Base-by-base conservation (phyloP, 2,797 vertebrate genomes). In the Platalea minor region DNA sequence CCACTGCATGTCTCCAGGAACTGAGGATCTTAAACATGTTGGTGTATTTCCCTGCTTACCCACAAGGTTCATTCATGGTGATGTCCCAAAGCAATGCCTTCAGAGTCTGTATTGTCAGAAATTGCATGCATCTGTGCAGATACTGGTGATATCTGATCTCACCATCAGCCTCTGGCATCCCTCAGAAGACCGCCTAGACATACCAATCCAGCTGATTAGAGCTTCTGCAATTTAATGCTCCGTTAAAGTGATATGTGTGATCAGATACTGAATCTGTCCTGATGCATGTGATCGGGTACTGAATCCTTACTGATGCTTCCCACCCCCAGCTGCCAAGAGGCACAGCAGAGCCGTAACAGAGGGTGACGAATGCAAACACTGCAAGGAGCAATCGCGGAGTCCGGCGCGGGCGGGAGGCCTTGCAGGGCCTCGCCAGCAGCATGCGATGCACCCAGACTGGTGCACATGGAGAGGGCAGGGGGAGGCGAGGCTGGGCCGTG, bases 371-470 rank as follows among this genome's bases (percentile, higher is more conserved):
- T 31, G 18, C 48, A 37, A 56, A 46, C 54, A 5, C 26, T 13
- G 33, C 76, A n/a, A 26, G 54, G 53, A 60, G 70, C 2, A 0
- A n/a, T 8, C 1, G 3, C 26, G 5, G 53, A 53, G 75, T 2
- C 51, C 2, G 1, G 19, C 2, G 4, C 8, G 1, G 1, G 13
- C 0, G 1, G 17, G 37, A 39, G 23, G 56, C 53, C 17, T 28
- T 31, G 7, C 53, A 8, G 48, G 24, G 9, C 24, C 20, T 65
- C 9, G 3, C 64, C 48, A 45, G 48, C 28, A 63, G 33, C 8
- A 0, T 12, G 16, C 10, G 29, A 18, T 41, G 45, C 0, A 1
- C 72, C 29, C 51, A 35, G 45, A 19, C 10, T 0, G 1, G 41
- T n/a, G 45, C 23, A 56, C 43, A 31, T 2, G 29, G 25, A 31